Evolutionary conservation across 2,797 vertebrate genomes (phyloP).

Genomic region (Melanogrammus aeglefinus): DNA sequence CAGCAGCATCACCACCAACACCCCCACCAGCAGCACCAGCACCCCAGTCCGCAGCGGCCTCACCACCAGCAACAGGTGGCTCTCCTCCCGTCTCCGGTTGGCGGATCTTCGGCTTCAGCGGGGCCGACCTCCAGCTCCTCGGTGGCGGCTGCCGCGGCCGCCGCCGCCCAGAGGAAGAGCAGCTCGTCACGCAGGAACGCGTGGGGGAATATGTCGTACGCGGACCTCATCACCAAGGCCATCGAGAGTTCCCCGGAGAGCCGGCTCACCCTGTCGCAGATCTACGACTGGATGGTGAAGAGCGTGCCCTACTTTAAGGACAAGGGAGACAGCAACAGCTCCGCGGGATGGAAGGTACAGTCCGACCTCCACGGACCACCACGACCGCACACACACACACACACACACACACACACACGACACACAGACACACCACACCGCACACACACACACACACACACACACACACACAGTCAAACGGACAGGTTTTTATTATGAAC

Average conservation of each 20-base stretch:
- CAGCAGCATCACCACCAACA: slow-evolving; percentile 62
- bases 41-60: slow-evolving; percentile 60
- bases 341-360: slow-evolving; percentile 96
- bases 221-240: slow-evolving; percentile 96
- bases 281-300: slow-evolving; percentile 99
- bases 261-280: slow-evolving; percentile 91
- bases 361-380: neutral
- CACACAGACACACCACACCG: no score
- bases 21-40: slow-evolving; percentile 26
- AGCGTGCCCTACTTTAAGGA: slow-evolving; percentile 96
- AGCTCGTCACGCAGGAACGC: slow-evolving; percentile 94
- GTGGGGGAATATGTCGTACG: slow-evolving; percentile 98
- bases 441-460: no score
- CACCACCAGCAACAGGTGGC: slow-evolving; percentile 78
- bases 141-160: slow-evolving; percentile 72
- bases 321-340: slow-evolving; percentile 97
- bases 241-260: slow-evolving; percentile 95
- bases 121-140: slow-evolving; percentile 57
- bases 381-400: neutral
- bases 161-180: slow-evolving; percentile 86
- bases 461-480: neutral
- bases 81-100: slow-evolving; percentile 79
- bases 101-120: slow-evolving; percentile 6
- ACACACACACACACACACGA: no score
- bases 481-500: neutral